Evolutionary conservation across 2,797 vertebrate genomes (phyloP).

Genomic region (Lindbergichthys nudifrons): DNA sequence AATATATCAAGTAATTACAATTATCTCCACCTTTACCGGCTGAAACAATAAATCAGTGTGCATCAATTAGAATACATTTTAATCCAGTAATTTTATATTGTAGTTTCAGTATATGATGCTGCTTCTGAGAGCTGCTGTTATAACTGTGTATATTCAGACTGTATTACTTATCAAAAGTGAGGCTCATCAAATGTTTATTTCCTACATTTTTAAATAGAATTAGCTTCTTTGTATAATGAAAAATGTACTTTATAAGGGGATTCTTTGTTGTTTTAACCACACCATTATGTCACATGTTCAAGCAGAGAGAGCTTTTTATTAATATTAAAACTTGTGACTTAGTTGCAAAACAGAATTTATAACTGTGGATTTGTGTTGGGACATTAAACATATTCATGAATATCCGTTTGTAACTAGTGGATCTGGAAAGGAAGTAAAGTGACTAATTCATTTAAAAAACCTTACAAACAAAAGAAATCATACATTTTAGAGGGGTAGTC

Average conservation of each 20-base stretch:
- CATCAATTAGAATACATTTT: too few relatives aligned
- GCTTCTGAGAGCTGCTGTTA: not conserved
- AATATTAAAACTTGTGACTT: not conserved
- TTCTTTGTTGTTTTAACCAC: not conserved
- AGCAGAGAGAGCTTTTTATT: not conserved
- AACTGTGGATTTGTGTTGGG: not conserved
- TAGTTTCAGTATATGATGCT: too few relatives aligned
- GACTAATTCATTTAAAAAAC: too few relatives aligned
- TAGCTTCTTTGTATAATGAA: not conserved
- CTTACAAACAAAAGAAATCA: too few relatives aligned
- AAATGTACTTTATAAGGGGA: not conserved
- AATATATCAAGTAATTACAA: too few relatives aligned
- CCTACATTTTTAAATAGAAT: not conserved
- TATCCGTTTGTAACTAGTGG: not conserved
- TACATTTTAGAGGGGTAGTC: too few relatives aligned
- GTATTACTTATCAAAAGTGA: not conserved
- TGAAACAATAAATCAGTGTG: too few relatives aligned
- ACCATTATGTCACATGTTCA: not conserved
- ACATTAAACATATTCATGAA: too few relatives aligned
- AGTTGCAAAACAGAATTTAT: not conserved
- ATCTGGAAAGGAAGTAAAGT: not conserved
- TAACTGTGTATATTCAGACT: not conserved
- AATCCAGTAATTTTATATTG: too few relatives aligned
- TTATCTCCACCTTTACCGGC: too few relatives aligned
- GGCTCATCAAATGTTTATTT: not conserved